Evolutionary conservation across 1,140 invertebrate species (phyloP), one percentile per base, ranked within the genome.

Genomic region (Bombus superbus): DNA sequence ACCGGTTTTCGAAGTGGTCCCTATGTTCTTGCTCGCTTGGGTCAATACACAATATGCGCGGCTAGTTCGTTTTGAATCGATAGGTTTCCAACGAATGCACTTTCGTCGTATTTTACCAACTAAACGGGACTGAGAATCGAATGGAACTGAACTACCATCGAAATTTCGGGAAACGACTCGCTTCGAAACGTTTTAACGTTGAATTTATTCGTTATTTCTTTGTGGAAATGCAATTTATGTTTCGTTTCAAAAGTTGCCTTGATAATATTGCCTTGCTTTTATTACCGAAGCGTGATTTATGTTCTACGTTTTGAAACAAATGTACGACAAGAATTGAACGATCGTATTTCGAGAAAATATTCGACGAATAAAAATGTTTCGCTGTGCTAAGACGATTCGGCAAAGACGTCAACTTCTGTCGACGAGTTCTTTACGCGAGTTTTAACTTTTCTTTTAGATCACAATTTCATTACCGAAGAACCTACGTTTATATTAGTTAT

Each of bases 1-100:
- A 92, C 90, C 89, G 88, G 89, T 92, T 92, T 80, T 85, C 75
- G 15, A 73, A 81, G 47, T 76, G 75, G 74, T 75, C 71, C 75
- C 85, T 86, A 76, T 80, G 86, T 87, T 92, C 90, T 88, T 86
- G 82, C 40, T 59, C 72, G 59, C 38, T n/a, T n/a, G 18, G 47
- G 74, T 62, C 64, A 84, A 84, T 77, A 68, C 11, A 68, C 73
- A 62, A 79, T 72, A 57, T 53, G n/a, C 66, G 22, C n/a, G 53
- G 53, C 83, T 79, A 79, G 64, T 71, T 79, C 47, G 71, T 73
- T 62, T 82, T 13, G 44, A 57, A 79, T 84, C 76, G 53, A 38
- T 35, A 38, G 28, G 13, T 57, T 42, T 15, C 15, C 3, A 77
- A 77, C 59, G 38, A 40, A 83, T 68, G 11, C 62, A 57, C 47